Conservation (phyloP, 2,888 invertebrate genomes). For the Phragmatobia fuliginosa region DNA sequence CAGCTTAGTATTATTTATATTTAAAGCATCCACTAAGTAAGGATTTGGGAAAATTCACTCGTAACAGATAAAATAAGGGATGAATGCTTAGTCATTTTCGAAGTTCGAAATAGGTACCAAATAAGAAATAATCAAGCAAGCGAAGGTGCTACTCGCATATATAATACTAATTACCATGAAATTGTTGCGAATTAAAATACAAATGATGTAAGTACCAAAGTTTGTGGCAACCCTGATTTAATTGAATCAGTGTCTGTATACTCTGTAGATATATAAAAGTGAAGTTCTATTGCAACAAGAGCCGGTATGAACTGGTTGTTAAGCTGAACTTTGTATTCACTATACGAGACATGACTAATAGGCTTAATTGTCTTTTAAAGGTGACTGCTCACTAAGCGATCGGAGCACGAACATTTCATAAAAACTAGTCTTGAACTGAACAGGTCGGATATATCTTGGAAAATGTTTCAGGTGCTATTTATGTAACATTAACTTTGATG, state of each 20-base stretch:
- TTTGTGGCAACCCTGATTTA: constrained; percentile 44
- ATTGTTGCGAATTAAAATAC: background rate
- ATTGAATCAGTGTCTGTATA: constrained; percentile 47
- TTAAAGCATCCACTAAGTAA: no score
- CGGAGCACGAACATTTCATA: background rate
- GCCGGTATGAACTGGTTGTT: constrained; percentile 43
- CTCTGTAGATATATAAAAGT: no score
- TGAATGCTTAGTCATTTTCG: no score
- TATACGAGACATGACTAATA: constrained; percentile 32
- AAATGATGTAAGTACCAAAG: background rate
- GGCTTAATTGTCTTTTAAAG: constrained; percentile 24
- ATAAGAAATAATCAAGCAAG: no score
- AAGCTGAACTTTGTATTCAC: constrained; percentile 47
- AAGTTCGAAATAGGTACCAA: no score
- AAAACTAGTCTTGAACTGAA: background rate
- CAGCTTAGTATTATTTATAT: no score
- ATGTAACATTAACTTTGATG: no score
- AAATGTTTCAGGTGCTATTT: background rate
- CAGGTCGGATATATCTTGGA: background rate
- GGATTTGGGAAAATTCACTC: no score
- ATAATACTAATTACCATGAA: background rate
- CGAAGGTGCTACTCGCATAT: background rate
- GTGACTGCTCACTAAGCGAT: constrained; percentile 1
- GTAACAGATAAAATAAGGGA: no score
- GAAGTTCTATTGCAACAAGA: constrained; percentile 41